Conservation (phyloP, 1,140 invertebrate genomes). For the Gyrodactylus salaris region DNA sequence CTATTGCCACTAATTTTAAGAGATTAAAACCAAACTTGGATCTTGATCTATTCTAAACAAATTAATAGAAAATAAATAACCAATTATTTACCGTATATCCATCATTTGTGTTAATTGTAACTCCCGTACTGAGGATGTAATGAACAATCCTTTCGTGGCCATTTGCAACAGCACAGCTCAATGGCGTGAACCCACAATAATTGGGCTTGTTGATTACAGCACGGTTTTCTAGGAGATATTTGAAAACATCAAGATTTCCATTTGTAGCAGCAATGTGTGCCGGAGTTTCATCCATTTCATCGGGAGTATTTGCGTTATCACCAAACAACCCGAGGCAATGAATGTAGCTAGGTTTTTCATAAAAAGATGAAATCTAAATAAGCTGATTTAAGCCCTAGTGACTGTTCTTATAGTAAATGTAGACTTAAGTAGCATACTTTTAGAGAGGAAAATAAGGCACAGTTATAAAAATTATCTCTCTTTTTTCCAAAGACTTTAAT, state of each 20-base stretch:
- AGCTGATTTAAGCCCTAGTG: too few species aligned
- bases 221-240: background rate
- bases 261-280: constrained; percentile 21
- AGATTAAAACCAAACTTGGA: too few species aligned
- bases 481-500: too few species aligned
- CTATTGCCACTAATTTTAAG: too few species aligned
- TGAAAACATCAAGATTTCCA: constrained; percentile 11
- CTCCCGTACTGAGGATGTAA: background rate
- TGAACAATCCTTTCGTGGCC: background rate
- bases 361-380: too few species aligned
- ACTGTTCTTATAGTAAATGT: too few species aligned
- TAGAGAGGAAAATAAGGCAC: too few species aligned
- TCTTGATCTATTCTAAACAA: too few species aligned
- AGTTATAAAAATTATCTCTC: too few species aligned
- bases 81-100: background rate
- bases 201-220: background rate
- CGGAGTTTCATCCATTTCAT: constrained; percentile 24
- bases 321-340: constrained; percentile 9
- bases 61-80: too few species aligned
- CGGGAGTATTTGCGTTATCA: constrained; percentile 19
- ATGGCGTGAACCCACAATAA: background rate
- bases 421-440: too few species aligned
- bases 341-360: background rate
- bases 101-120: background rate
- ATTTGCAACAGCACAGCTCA: background rate